phyloP scores from a whole-genome alignment of 37 sponge, comb jelly and placozoan genomes.

The Ephydatia muelleri region DNA sequence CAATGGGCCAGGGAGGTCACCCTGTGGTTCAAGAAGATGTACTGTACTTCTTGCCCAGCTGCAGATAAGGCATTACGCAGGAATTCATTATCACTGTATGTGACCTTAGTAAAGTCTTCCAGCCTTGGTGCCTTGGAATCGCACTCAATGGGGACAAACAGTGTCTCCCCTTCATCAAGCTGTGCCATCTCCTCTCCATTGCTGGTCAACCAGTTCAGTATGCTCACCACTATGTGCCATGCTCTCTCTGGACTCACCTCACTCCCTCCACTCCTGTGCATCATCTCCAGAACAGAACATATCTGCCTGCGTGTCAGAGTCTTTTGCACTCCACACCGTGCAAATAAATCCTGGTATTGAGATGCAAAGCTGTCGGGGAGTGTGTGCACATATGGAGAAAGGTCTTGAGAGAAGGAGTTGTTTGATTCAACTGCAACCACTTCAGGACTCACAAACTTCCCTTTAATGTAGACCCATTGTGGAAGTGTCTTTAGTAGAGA shows the following conservation, averaged over 20 bases:
- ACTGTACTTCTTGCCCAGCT: background rate
- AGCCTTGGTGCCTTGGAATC: conserved; percentile 17
- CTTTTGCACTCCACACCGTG: background rate
- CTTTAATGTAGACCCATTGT: conserved; percentile 35
- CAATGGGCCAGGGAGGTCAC: conserved; percentile 14
- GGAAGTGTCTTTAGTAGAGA: background rate
- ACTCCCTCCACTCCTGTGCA: conserved; percentile 2
- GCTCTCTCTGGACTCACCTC: conserved; percentile 1
- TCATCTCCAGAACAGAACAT: conserved; percentile 13
- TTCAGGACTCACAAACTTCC: conserved; percentile 22
- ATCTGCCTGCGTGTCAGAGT: conserved; percentile 15
- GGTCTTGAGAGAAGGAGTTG: conserved; percentile 16
- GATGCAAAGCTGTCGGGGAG: conserved; percentile 14
- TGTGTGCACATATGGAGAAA: conserved; percentile 44
- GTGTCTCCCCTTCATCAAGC: background rate
- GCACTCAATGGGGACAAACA: conserved; percentile 37
- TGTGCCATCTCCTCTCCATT: conserved; percentile 3
- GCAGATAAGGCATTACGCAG: conserved; percentile 11
- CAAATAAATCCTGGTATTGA: background rate
- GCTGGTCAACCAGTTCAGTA: conserved; percentile 45
- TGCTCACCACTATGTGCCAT: conserved; percentile 40
- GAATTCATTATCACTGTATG: conserved; percentile 44
- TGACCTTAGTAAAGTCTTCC: conserved; percentile 12
- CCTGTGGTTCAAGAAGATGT: conserved; percentile 21
- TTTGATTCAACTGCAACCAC: conserved; percentile 27